These are phyloP conservation scores for Zootermopsis nevadensis DNA, from an alignment of 2,888 invertebrate genomes.

Conservation along the genomic window DNA sequence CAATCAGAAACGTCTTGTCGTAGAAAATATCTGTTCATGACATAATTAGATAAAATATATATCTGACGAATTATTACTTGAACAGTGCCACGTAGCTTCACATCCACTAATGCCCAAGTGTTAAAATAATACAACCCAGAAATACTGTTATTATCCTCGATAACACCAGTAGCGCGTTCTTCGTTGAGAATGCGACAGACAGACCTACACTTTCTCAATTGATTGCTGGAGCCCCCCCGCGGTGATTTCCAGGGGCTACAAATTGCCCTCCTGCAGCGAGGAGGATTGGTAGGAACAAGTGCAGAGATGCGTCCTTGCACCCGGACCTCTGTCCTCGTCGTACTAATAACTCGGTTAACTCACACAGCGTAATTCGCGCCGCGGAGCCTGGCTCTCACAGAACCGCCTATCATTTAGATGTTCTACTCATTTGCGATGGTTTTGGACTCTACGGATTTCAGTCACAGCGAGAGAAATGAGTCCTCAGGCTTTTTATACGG, in stretches of 20 bases:
- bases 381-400: not conserved
- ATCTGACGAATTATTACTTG: no score
- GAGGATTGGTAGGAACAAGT: not conserved
- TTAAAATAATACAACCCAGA: no score
- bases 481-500: no score
- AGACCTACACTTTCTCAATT: not conserved
- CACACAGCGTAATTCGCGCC: not conserved
- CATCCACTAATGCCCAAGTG: no score
- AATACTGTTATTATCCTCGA: not conserved
- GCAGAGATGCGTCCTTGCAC: not conserved
- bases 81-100: no score
- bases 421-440: no score
- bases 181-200: not conserved
- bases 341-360: constrained; percentile 30
- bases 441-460: no score
- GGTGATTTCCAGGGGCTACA: constrained; percentile 25
- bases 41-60: no score
- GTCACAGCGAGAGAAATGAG: no score
- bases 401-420: no score
- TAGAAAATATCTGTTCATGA: no score
- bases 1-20: no score
- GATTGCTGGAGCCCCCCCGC: constrained; percentile 16
- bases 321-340: not conserved
- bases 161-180: constrained; percentile 3
- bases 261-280: constrained; percentile 38